These are phyloP conservation scores for Megalopta genalis DNA, from an alignment of 1,140 invertebrate genomes.

Conservation along the genomic window DNA sequence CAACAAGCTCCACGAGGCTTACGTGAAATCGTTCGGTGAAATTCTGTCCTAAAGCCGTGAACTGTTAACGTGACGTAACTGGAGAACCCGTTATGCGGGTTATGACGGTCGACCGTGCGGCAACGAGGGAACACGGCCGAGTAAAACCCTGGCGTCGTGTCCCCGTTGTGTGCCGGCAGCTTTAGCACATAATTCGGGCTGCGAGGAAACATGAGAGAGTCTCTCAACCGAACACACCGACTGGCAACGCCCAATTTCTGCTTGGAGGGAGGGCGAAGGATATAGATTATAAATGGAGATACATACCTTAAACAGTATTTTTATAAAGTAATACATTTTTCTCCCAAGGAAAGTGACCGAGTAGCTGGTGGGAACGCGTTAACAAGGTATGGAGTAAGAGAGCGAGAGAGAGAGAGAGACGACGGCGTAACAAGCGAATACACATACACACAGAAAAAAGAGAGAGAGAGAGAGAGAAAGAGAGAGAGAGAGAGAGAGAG, in stretches of 20 bases:
- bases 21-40: constrained; percentile 91
- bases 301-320: constrained; percentile 74
- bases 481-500: no score
- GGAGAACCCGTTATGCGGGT: constrained; percentile 50
- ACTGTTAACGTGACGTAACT: constrained; percentile 16
- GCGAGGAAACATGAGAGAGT: no score
- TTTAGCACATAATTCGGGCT: no score
- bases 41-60: constrained; percentile 81
- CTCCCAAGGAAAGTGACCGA: constrained; percentile 30
- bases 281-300: constrained; percentile 41
- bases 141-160: constrained; percentile 39
- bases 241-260: constrained; percentile 27
- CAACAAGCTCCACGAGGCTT: constrained; percentile 93
- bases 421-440: not conserved
- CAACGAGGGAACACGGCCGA: constrained; percentile 31
- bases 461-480: no score
- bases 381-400: not conserved
- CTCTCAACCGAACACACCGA: constrained; percentile 48
- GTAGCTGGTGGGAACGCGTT: not conserved
- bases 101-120: constrained; percentile 57
- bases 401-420: no score
- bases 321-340: constrained; percentile 68
- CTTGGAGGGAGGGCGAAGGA: constrained; percentile 12
- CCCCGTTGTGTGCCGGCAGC: no score
- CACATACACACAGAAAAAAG: no score